Percentiles rank a stretch among this genome's conserved stretches.
phyloP scores from a whole-genome alignment of 2,888 invertebrate species.

The Lymantria dispar region DNA sequence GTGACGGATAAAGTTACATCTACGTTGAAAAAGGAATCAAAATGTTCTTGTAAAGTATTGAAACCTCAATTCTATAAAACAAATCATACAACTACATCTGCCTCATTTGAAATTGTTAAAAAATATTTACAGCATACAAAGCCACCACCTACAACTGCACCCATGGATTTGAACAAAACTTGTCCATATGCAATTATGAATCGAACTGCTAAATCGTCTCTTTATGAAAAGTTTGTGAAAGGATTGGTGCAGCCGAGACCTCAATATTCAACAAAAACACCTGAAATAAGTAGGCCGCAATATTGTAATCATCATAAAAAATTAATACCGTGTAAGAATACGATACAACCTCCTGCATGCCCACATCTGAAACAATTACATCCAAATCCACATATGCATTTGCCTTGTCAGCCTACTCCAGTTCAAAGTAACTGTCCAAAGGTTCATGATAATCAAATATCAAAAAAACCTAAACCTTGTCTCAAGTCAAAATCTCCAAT shows the following conservation, averaged over 20 bases:
- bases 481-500: background rate
- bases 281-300: background rate
- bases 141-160: background rate
- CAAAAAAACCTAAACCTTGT: background rate
- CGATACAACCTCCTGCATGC: background rate
- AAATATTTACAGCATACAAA: background rate
- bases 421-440: background rate
- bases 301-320: background rate
- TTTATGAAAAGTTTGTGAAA: background rate
- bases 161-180: background rate
- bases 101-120: background rate
- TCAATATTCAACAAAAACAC: background rate
- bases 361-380: background rate
- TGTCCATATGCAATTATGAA: background rate
- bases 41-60: background rate
- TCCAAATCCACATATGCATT: background rate
- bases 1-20: background rate
- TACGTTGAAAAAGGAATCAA: background rate
- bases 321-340: background rate
- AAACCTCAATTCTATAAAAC: background rate
- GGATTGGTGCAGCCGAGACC: background rate
- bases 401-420: background rate
- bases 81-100: background rate
- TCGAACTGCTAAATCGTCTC: background rate
- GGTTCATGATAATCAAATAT: background rate